Evolutionary conservation across 1,140 invertebrate genomes (phyloP), one percentile per base, ranked within the genome.

Genomic region (Agrilus planipennis): DNA sequence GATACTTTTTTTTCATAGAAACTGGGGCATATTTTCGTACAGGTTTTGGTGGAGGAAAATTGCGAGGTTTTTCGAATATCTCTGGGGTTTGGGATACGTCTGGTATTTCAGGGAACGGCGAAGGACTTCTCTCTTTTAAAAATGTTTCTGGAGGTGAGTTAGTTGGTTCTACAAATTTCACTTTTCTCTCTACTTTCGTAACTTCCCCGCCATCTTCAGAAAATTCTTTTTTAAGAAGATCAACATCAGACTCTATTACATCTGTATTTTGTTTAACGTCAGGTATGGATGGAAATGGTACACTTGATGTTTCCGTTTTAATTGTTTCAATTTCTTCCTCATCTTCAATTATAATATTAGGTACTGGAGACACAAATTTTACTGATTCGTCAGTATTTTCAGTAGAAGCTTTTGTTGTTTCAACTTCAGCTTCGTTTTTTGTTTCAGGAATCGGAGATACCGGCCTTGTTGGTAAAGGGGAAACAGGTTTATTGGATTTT

Each of bases 231-330:
- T 52, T 44, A 6, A 60, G 36, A 1, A 41, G 29, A 2, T 52
- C 50, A 36, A 58, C 39, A 34, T 54, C 49, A 39, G 52, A 38
- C 35, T 57, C 53, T 1, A 57, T 18, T n/a, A 61, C 39, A 38
- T 61, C 56, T 10, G 58, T 53, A 25, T 56, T 56, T 32, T 52
- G 37, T n/a, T 40, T 50, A 28, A 61, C 28, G 47, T 59, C 52
- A 7, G 50, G 40, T 21, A 59, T 55, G 14, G 30, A 31, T 9
- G 55, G 57, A 47, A 54, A 59, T 23, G 53, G 53, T 9, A 51
- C n/a, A n/a, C n/a, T n/a, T n/a, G n/a, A n/a, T n/a, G n/a, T n/a
- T n/a, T n/a, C n/a, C n/a, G n/a, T n/a, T 40, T 51, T 36, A 45
- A 52, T 47, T 27, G 32, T 39, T 17, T 41, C 15, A 15, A 51